phyloP scores from a whole-genome alignment of 2,888 invertebrate species.

The Drosophila kambysellisi region DNA sequence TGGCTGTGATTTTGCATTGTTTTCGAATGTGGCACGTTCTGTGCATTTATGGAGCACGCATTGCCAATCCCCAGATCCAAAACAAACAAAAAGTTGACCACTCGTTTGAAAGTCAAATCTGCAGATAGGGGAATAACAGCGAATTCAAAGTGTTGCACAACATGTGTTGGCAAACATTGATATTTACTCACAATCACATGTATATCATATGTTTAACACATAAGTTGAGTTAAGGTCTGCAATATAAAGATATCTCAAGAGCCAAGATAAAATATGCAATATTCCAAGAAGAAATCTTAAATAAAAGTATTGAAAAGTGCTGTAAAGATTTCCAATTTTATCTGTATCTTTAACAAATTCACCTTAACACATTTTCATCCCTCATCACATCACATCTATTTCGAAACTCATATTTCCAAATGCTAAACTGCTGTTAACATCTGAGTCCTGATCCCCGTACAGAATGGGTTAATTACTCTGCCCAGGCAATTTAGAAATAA shows the following conservation, averaged over 20 bases:
- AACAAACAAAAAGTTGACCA: conserved; percentile 16
- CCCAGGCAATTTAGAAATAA: conserved; percentile 39
- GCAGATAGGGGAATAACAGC: conserved; percentile 9
- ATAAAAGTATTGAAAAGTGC: no score
- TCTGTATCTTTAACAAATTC: background rate
- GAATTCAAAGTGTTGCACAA: conserved; percentile 1
- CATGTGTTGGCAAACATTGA: conserved; percentile 12
- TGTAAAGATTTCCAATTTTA: no score
- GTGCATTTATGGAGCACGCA: conserved; percentile 68
- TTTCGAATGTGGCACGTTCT: conserved; percentile 70
- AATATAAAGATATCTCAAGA: background rate
- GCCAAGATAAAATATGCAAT: background rate
- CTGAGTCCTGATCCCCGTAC: background rate
- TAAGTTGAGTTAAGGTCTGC: background rate
- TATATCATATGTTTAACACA: no score
- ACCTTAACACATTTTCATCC: background rate
- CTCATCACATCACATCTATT: background rate
- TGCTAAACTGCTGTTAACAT: background rate
- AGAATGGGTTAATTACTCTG: conserved; percentile 52
- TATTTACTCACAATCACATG: background rate
- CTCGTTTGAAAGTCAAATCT: background rate
- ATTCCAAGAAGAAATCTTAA: no score
- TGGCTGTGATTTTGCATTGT: conserved; percentile 62
- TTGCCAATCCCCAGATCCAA: conserved; percentile 25
- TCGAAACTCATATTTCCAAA: background rate